phyloP scores from a whole-genome alignment of 1,140 invertebrate genomes.

The Eumaeus atala region DNA sequence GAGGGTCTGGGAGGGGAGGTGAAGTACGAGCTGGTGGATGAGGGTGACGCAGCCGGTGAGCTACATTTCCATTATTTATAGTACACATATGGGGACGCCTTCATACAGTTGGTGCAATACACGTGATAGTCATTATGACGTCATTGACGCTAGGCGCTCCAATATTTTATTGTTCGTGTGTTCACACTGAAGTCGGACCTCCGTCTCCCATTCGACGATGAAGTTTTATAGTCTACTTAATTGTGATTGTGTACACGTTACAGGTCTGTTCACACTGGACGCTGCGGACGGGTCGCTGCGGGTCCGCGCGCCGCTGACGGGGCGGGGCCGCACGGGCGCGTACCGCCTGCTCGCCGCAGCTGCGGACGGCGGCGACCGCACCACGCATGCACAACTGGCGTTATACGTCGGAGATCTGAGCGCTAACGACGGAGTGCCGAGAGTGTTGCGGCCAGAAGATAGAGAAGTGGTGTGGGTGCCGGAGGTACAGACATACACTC shows the following conservation, averaged over 20 bases:
- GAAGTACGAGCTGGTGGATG: slow-evolving; percentile 81
- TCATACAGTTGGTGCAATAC: no score
- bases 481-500: slow-evolving; percentile 6
- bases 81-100: no score
- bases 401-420: slow-evolving; percentile 88
- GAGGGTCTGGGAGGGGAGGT: slow-evolving; percentile 81
- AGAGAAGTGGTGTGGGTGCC: slow-evolving; percentile 80
- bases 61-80: not conserved
- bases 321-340: slow-evolving; percentile 84
- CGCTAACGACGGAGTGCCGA: slow-evolving; percentile 87
- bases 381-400: slow-evolving; percentile 77
- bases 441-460: slow-evolving; percentile 83
- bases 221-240: not conserved
- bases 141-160: no score
- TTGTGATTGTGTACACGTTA: slow-evolving; percentile 17
- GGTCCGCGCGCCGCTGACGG: slow-evolving; percentile 79
- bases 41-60: slow-evolving; percentile 81
- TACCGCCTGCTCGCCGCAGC: slow-evolving; percentile 82
- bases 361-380: slow-evolving; percentile 81
- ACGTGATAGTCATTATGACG: no score
- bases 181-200: no score
- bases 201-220: not conserved
- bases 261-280: slow-evolving; percentile 81
- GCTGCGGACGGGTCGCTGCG: slow-evolving; percentile 79
- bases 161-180: no score